Evolutionary conservation across 1,140 invertebrate species (phyloP).

Genomic region (Leptinotarsa undecemlineata): DNA sequence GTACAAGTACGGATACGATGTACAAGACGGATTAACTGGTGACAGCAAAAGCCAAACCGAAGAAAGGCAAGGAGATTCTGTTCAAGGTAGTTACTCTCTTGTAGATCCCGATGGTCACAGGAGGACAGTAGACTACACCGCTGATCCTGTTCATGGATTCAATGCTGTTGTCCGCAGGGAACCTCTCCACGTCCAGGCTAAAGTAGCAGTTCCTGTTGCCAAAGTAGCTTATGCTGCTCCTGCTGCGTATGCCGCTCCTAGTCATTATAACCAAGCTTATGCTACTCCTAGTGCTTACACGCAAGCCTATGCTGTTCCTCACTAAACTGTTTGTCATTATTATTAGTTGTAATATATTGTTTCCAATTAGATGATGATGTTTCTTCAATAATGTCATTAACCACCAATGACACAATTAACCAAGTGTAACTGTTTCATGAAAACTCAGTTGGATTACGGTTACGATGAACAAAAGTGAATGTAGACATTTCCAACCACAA

Average conservation of each 20-base stretch:
- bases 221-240: constrained; percentile 30
- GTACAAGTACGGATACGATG: constrained; percentile 59
- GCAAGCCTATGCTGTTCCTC: background rate
- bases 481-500: too few relatives aligned
- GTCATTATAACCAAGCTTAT: background rate
- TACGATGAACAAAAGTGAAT: too few relatives aligned
- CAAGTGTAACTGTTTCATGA: too few relatives aligned
- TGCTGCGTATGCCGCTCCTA: background rate
- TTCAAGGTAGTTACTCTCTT: constrained; percentile 67
- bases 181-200: constrained; percentile 38
- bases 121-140: constrained; percentile 70
- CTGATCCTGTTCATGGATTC: constrained; percentile 61
- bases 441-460: too few relatives aligned
- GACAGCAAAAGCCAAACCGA: constrained; percentile 58
- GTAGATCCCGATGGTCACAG: constrained; percentile 66
- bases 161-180: constrained; percentile 57
- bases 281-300: background rate
- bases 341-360: constrained; percentile 1
- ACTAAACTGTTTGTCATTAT: background rate
- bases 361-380: background rate
- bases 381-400: too few relatives aligned
- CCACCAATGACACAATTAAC: too few relatives aligned
- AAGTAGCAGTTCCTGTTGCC: constrained; percentile 34
- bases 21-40: constrained; percentile 56
- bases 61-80: constrained; percentile 64